phyloP scores from a whole-genome alignment of 2,888 invertebrate genomes.

The Mongoloraphidia duomilia region DNA sequence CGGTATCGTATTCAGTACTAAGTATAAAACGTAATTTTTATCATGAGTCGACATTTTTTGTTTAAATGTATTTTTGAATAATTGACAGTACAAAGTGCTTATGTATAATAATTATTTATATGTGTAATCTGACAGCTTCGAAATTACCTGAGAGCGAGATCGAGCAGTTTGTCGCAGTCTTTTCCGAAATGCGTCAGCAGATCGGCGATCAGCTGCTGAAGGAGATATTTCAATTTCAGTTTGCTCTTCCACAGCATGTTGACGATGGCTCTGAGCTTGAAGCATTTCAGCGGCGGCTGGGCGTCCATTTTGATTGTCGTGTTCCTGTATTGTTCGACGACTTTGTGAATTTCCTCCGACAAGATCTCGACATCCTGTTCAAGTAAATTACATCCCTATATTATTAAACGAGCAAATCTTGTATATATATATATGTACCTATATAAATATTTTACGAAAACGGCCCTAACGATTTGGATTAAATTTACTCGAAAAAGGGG shows the following conservation, averaged over 20 bases:
- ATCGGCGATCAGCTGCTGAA: conserved; percentile 37
- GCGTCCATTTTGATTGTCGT: conserved; percentile 35
- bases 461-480: no score
- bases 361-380: conserved; percentile 41
- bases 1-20: no score
- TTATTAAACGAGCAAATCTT: no score
- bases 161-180: conserved; percentile 40
- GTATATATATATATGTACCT: no score
- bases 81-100: no score
- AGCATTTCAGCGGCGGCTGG: conserved; percentile 26
- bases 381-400: no score
- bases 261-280: conserved; percentile 37
- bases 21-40: no score
- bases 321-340: conserved; percentile 38
- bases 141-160: conserved; percentile 38
- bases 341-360: conserved; percentile 35
- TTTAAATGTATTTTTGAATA: no score
- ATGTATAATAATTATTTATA: no score
- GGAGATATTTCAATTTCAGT: conserved; percentile 38
- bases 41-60: no score
- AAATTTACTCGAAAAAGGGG: no score
- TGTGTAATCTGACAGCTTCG: not conserved
- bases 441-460: no score
- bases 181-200: conserved; percentile 41
- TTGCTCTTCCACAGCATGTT: conserved; percentile 37